Percentiles rank a stretch among this genome's conserved stretches.
Evolutionary conservation across 2,888 invertebrate species (phyloP).

Genomic region (Gordius sp.): DNA sequence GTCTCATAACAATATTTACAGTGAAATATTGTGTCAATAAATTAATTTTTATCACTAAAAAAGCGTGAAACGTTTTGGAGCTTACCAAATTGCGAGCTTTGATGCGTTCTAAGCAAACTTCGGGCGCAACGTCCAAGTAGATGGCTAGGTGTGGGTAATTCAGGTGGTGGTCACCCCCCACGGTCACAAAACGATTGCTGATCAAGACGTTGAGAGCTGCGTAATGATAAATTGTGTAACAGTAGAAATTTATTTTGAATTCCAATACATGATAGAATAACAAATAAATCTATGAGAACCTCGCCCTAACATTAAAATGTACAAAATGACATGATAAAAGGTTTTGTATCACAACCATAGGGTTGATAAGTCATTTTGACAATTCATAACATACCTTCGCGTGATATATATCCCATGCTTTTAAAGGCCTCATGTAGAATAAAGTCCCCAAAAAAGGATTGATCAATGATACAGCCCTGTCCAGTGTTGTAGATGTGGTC

Average conservation of each 20-base stretch:
- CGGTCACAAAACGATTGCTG: too few species aligned
- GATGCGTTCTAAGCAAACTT: neutral
- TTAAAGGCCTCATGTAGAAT: neutral
- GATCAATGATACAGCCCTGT: slow-evolving; percentile 2
- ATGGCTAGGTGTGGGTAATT: slow-evolving; percentile 2
- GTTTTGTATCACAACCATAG: too few species aligned
- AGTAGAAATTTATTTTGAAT: too few species aligned
- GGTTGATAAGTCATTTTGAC: too few species aligned
- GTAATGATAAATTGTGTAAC: too few species aligned
- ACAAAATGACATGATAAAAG: too few species aligned
- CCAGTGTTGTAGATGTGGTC: neutral
- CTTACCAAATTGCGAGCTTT: neutral
- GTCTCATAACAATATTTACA: neutral
- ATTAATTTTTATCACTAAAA: neutral
- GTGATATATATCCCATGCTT: neutral
- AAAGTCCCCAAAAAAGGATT: slow-evolving; percentile 1
- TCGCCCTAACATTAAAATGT: too few species aligned
- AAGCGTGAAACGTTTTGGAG: neutral
- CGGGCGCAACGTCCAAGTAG: neutral
- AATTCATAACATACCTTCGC: too few species aligned
- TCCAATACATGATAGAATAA: too few species aligned
- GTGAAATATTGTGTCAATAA: neutral
- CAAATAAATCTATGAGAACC: too few species aligned
- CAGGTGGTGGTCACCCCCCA: too few species aligned
- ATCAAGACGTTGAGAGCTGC: too few species aligned